These are phyloP conservation scores for Andrena trimmerana DNA, from an alignment of 2,888 invertebrate species.

Conservation along the genomic window DNA sequence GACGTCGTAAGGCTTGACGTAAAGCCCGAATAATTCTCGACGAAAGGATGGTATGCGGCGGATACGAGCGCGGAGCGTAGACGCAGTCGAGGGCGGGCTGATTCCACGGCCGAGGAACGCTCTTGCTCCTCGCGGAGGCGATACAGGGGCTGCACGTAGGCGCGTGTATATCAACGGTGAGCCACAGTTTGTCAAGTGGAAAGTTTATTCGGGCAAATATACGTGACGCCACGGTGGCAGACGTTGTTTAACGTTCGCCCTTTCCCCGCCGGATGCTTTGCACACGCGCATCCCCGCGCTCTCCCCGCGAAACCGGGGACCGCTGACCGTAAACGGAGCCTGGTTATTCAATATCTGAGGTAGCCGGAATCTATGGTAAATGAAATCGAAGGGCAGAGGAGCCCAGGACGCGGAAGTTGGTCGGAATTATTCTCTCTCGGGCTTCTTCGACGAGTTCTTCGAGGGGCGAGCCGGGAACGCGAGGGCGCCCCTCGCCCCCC, in stretches of 20 bases:
- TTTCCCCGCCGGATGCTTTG: constrained; percentile 26
- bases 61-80: constrained; percentile 36
- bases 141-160: neutral
- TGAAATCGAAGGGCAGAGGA: neutral
- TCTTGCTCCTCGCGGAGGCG: constrained; percentile 60
- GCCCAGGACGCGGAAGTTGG: constrained; percentile 6
- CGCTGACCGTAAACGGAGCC: constrained; percentile 4
- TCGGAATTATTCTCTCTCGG: constrained; percentile 26
- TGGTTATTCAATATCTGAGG: neutral
- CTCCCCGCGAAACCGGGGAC: neutral
- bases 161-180: constrained; percentile 55
- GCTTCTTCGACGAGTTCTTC: constrained; percentile 28
- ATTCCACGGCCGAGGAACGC: constrained; percentile 52
- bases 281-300: neutral
- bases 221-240: constrained; percentile 59
- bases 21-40: constrained; percentile 81
- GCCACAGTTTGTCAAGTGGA: constrained; percentile 66
- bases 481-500: constrained; percentile 27
- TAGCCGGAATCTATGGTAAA: neutral
- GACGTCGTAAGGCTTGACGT: constrained; percentile 78
- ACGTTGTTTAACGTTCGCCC: constrained; percentile 55
- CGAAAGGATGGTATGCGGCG: constrained; percentile 70
- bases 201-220: constrained; percentile 64
- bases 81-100: constrained; percentile 37
- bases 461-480: neutral